phyloP scores from a whole-genome alignment of 2,888 invertebrate species.

The Hemithea aestivaria region DNA sequence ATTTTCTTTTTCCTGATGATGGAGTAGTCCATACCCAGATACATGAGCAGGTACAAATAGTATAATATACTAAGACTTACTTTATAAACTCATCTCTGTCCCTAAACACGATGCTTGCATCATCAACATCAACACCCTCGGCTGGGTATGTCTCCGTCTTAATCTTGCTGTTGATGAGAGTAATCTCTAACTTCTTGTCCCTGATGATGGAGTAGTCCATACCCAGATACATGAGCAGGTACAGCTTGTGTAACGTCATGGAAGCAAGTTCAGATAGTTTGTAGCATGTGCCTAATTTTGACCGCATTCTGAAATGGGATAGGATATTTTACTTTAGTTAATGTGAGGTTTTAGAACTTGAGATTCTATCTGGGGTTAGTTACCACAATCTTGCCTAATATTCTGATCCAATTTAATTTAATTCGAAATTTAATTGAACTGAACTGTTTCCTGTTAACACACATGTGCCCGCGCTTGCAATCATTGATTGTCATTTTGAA shows the following conservation, averaged over 20 bases:
- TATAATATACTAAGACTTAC: conserved; percentile 61
- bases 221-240: conserved; percentile 67
- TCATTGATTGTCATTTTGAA: too few species aligned
- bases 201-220: conserved; percentile 54
- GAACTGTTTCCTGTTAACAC: too few species aligned
- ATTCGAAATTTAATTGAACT: too few species aligned
- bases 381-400: too few species aligned
- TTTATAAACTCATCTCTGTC: conserved; percentile 55
- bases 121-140: conserved; percentile 47
- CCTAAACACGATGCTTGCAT: conserved; percentile 60
- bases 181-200: conserved; percentile 58
- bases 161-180: conserved; percentile 53
- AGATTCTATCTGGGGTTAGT: too few species aligned
- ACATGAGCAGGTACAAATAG: conserved; percentile 62
- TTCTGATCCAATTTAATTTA: too few species aligned
- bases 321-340: too few species aligned
- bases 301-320: conserved; percentile 48
- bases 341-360: too few species aligned
- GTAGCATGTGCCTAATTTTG: conserved; percentile 53
- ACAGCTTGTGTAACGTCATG: conserved; percentile 50
- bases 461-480: too few species aligned
- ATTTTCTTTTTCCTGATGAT: conserved; percentile 59
- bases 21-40: conserved; percentile 59
- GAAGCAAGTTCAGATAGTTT: conserved; percentile 51
- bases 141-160: conserved; percentile 59